These are phyloP conservation scores for Xestia rhomboidea DNA, from an alignment of 2,888 invertebrate genomes.

Conservation along the genomic window DNA sequence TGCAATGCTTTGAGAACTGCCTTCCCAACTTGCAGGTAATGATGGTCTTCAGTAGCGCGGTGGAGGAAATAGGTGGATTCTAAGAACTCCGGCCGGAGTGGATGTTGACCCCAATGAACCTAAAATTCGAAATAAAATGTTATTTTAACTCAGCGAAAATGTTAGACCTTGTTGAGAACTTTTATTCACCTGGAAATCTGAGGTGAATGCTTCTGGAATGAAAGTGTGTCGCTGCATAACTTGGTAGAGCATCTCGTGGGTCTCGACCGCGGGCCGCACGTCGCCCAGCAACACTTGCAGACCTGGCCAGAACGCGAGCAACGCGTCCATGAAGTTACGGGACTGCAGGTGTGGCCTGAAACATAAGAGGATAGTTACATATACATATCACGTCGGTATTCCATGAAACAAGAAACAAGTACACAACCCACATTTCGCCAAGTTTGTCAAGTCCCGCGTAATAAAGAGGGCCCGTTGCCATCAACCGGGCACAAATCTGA, in stretches of 20 bases:
- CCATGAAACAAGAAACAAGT: neutral
- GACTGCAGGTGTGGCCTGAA: slow-evolving; percentile 97
- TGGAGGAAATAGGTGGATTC: slow-evolving; percentile 99
- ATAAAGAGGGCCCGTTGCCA: neutral
- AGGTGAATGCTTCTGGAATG: slow-evolving; percentile 99
- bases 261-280: slow-evolving; percentile 99
- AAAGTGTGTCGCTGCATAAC: slow-evolving; percentile 99
- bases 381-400: neutral
- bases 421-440: neutral
- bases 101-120: slow-evolving; percentile 99
- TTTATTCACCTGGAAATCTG: slow-evolving; percentile 95
- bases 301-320: slow-evolving; percentile 99
- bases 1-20: slow-evolving; percentile 97
- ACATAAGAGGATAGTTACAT: neutral
- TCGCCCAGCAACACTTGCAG: slow-evolving; percentile 97
- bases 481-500: neutral
- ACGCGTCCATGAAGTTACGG: slow-evolving; percentile 98
- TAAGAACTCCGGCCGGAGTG: slow-evolving; percentile 98
- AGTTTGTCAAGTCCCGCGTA: neutral
- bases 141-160: slow-evolving; percentile 17
- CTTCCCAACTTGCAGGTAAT: slow-evolving; percentile 97
- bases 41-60: slow-evolving; percentile 98
- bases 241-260: slow-evolving; percentile 99
- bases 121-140: slow-evolving; percentile 70
- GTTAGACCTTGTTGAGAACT: neutral